Base-by-base conservation (phyloP, 2,888 invertebrate species). In the Caenorhabditis sinica region DNA sequence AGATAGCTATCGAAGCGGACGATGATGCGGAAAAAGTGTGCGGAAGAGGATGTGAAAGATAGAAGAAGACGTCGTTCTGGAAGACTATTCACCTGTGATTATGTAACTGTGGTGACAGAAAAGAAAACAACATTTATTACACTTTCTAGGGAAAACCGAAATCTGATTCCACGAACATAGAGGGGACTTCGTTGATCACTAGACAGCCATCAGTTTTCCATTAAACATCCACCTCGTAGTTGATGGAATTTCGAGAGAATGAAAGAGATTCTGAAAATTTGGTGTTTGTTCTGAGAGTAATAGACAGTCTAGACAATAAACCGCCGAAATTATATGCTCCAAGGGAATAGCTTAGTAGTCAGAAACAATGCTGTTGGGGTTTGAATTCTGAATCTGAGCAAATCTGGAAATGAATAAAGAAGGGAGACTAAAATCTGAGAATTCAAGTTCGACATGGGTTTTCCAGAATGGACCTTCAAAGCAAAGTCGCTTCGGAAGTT, bases 1-100 rank as follows among this genome's bases (percentile, higher is more conserved):
- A 79, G 79, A 79, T 79, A 79, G 79, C 72, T 79, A 79, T 79
- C 79, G 79, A 72, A 79, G 79, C 79, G 79, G 79, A 79, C 79
- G 79, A 72, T 58, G 71, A 79, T 65, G 79, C 79, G 79, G 79
- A 79, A 79, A 79, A 79, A 79, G 71, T 71, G 71, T 65, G 71
- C 71, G 71, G 72, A 72, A 79, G 71, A 63, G 51, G 71, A 77
- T 71, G 40, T 33, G 49, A 60, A 40, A 45, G n/a, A 20, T 28
- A 36, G 0, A 51, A 53, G 68, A 65, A 45, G 79, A 71, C 65
- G 63, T 71, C 61, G 71, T 79, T 79, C 79, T 79, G 72, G 65
- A 79, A 65, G 43, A 71, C 25, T 49, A 76, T 53, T 61, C 66
- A 58, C 36, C 61, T 69, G 61, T 76, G 76, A 77, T 77, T 77